Evolutionary conservation across 2,888 invertebrate species (phyloP), one percentile per base, ranked within the genome.

Genomic region (Tiphia femorata): DNA sequence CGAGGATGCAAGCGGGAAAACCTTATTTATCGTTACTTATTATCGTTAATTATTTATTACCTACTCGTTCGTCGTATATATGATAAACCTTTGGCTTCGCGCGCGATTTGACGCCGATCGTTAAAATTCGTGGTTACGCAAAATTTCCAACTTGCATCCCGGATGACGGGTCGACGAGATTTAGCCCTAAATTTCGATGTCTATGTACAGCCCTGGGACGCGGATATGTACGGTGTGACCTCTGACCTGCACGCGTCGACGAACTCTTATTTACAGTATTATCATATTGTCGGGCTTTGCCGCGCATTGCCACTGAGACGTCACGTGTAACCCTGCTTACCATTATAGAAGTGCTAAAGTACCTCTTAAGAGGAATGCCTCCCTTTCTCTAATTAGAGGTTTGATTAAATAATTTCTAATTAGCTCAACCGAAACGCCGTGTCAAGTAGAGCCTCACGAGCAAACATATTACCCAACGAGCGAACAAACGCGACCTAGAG

Each of bases 161-260:
- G 38, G 3, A 12, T 10, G 19, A n/a, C 10, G 38, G 20, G 16
- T 25, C 25, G 6, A 27, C 16, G 16, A 12, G 10, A 37, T 19
- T 37, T 37, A 17, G 43, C 25, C 23, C n/a, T 42, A 37, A 37
- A 17, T 19, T 37, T 14, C 25, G 20, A n/a, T 21, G 50, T 53
- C 43, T 71, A 68, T 75, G 41, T 75, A 72, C 73, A 74, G 40
- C 55, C 41, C 51, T 64, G 49, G 54, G 61, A 70, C 67, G 71
- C 62, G 59, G 76, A 76, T 76, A 76, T 76, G 76, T 75, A 70
- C 70, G 72, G 65, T 55, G n/a, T n/a, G n/a, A n/a, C 50, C 55
- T 60, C 58, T 55, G 64, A 73, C 62, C 68, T 58, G 68, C 67
- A 64, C 67, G 60, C 52, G 37, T n/a, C n/a, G n/a, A n/a, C n/a